phyloP scores from a whole-genome alignment of 1,140 invertebrate species.

The Ceratina australensis region DNA sequence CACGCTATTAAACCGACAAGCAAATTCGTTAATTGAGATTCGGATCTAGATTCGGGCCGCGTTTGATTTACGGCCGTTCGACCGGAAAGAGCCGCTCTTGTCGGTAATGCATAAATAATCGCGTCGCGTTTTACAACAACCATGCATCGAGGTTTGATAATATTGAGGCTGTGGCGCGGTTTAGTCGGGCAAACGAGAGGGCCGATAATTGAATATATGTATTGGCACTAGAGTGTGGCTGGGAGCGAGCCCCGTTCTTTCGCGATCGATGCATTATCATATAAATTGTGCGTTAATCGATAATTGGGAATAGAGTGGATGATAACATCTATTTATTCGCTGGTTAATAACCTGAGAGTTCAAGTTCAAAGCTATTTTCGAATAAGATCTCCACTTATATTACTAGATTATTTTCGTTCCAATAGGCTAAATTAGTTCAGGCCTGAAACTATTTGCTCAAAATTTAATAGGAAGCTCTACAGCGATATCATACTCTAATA shows the following conservation, averaged over 20 bases:
- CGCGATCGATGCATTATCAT: conserved; percentile 17
- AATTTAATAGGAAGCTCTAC: too few relatives aligned
- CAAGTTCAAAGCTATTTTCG: neutral
- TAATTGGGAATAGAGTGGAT: neutral
- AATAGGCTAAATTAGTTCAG: too few relatives aligned
- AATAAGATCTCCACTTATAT: neutral
- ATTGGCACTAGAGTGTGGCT: too few relatives aligned
- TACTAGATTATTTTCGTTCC: too few relatives aligned
- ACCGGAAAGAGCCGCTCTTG: neutral
- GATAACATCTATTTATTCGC: neutral
- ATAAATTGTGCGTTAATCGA: conserved; percentile 16
- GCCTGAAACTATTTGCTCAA: too few relatives aligned
- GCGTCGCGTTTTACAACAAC: neutral
- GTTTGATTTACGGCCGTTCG: neutral
- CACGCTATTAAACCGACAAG: conserved; percentile 25
- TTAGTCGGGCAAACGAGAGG: neutral
- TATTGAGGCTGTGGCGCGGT: neutral
- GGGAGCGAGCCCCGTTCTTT: neutral
- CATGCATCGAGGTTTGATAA: neutral
- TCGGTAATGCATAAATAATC: neutral
- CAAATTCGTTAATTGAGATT: conserved; percentile 27
- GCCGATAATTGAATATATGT: neutral
- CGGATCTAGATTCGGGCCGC: neutral
- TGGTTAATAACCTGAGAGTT: neutral
- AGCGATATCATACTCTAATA: too few relatives aligned